phyloP scores from a whole-genome alignment of 2,113 vertebrate genomes.

The Seriola aureovittata region DNA sequence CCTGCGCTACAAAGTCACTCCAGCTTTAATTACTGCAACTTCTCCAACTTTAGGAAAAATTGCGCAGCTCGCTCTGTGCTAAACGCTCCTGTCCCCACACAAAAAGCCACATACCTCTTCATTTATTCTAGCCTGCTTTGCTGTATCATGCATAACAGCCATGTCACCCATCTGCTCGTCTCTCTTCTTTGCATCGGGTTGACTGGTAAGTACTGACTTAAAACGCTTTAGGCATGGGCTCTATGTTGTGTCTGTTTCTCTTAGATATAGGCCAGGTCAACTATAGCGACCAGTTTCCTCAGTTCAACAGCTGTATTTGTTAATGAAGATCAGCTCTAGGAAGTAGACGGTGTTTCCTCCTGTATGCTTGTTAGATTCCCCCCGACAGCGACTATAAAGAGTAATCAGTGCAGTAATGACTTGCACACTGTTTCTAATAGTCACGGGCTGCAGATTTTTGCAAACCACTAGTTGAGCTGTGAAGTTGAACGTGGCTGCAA shows the following conservation, averaged over 20 bases:
- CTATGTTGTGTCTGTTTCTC: constrained; percentile 1
- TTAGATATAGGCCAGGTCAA: constrained; percentile 34
- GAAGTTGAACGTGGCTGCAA: constrained; percentile 18
- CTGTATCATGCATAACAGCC: constrained; percentile 86
- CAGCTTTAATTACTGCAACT: constrained; percentile 83
- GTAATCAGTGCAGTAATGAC: not conserved
- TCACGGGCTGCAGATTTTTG: not conserved
- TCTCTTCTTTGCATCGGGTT: constrained; percentile 80
- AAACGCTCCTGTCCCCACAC: constrained; percentile 22
- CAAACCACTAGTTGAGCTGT: not conserved
- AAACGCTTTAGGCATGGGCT: constrained; percentile 35
- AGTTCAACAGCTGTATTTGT: no score
- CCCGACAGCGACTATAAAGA: not conserved
- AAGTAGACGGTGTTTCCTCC: not conserved
- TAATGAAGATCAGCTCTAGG: not conserved
- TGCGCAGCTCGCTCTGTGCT: constrained; percentile 39
- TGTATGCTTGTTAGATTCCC: not conserved
- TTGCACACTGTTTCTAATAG: constrained; percentile 3
- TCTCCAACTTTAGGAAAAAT: constrained; percentile 84
- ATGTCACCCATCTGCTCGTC: constrained; percentile 69
- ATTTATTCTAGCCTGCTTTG: constrained; percentile 42
- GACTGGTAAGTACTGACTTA: constrained; percentile 74
- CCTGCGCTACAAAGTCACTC: constrained; percentile 82
- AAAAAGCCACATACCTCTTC: not conserved
- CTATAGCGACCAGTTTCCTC: not conserved